Evolutionary conservation across 2,888 invertebrate species (phyloP), one percentile per base, ranked within the genome.

Genomic region (Chironomus tentans): DNA sequence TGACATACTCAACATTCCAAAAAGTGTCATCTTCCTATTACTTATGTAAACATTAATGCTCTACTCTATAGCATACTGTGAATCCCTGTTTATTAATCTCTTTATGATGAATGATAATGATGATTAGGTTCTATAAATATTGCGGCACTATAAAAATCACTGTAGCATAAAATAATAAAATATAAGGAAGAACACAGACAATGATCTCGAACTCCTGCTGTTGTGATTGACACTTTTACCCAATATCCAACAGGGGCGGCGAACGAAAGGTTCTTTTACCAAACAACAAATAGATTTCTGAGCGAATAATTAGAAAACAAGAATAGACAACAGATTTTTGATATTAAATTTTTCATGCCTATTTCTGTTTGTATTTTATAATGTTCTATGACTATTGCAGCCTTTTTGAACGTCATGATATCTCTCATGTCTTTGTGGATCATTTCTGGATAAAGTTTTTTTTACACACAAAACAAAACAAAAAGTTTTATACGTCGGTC

Each of bases 171-270:
- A 24, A 13, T 18, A 24, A 65, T 62, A 22, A 21, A 24, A 65
- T 65, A 12, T 15, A 18, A 56, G 18, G 56, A 56, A 24, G 56
- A 61, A 6, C 24, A 56, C 56, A 21, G 69, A 21, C 38, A 69
- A 21, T 10, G 21, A 38, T 69, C 69, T 15, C n/a, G 21, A 28
- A 62, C 21, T 62, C 73, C 73, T 62, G 73, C 62, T 56, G 73
- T 24, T 24, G 65, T 73, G 73, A 73, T 73, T 73, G 73, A 73
- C 73, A 73, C 65, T 73, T 73, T 73, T 62, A 62, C 73, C 62
- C 28, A 73, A 73, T 38, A 61, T 71, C 50, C 50, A 56, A 56
- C 71, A 38, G 68, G 13, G 65, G 56, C 15, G 56, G 56, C 56
- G 13, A 18, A 15, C 56, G 4, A 56, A n/a, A 15, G 15, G 56